Evolutionary conservation across 2,797 vertebrate species (phyloP), one percentile per base, ranked within the genome.

Genomic region (Spheniscus humboldti): DNA sequence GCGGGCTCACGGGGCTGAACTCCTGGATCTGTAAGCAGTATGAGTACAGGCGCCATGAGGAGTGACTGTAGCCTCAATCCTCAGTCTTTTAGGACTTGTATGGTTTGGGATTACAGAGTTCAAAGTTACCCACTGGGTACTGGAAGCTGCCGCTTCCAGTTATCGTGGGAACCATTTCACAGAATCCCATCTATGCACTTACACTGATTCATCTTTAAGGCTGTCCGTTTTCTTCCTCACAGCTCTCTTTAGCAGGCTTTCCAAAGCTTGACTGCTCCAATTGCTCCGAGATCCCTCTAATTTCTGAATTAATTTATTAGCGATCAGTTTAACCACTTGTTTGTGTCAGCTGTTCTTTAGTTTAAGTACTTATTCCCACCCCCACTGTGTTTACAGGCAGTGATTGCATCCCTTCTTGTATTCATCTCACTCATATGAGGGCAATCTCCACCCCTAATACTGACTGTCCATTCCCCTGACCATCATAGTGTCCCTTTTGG

Each of bases 1-100:
- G 14, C 11, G 43, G 45, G 30, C 27, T 71, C 23, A 16, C 0
- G 3, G 10, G n/a, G 31, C 53, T 4, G 1, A n/a, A 22, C 57
- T 71, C 73, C 31, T 9, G 9, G 20, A 5, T 30, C 30, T 18
- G n/a, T 12, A 6, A 35, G 7, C 30, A 30, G 52, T 6, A 25
- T 0, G 4, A 59, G 43, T 6, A 9, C 31, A n/a, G 31, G 52
- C 0, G 0, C 57, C 10, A 2, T 1, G 17, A 16, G 85, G 63
- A 18, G 16, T 10, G 35, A 13, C 7, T 7, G 64, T 5, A 28
- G 37, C 7, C 31, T 45, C 67, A 13, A 9, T 35, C 67, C 50
- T 24, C 48, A 52, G 56, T 6, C 39, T 66, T 37, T 24, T 33
- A 35, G 48, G 37, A 63, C 13, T 62, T 13, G 4, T 18, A 6